A percentile compares a stretch with the other conserved stretches of the same genome.
Evolutionary conservation across 1,140 invertebrate genomes (phyloP).

Genomic region (Lineus longissimus): DNA sequence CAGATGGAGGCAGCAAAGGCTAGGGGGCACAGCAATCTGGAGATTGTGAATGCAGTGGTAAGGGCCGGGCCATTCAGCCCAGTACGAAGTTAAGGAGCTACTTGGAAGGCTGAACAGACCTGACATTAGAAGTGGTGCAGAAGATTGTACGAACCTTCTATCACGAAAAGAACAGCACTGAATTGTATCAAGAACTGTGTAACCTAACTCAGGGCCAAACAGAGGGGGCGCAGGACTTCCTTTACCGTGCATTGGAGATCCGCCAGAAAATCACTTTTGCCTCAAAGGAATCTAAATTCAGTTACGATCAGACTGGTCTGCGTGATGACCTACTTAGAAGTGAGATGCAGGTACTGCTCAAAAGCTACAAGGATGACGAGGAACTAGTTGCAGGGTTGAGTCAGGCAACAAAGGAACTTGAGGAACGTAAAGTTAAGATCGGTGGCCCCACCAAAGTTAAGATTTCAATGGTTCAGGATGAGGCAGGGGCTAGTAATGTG

Average conservation of each 20-base stretch:
- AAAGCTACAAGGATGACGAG: too few relatives aligned
- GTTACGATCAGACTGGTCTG: background rate
- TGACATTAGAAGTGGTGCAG: background rate
- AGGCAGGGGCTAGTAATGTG: too few relatives aligned
- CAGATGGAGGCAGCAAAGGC: constrained; percentile 11
- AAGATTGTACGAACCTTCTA: constrained; percentile 15
- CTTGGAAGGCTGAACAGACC: constrained; percentile 12
- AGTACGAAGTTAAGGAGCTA: constrained; percentile 9
- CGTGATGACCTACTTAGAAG: too few relatives aligned
- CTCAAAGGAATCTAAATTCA: constrained; percentile 12
- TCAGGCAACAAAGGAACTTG: too few relatives aligned
- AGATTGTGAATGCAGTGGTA: constrained; percentile 10
- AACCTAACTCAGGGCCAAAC: background rate
- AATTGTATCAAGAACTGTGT: constrained; percentile 13
- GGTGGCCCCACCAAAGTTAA: too few relatives aligned
- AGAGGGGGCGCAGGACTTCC: background rate
- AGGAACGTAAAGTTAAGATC: too few relatives aligned
- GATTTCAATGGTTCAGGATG: too few relatives aligned
- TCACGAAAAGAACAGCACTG: constrained; percentile 13
- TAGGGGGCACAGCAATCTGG: constrained; percentile 9
- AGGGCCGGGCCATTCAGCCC: background rate
- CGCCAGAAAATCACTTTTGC: constrained; percentile 11
- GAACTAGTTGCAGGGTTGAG: too few relatives aligned
- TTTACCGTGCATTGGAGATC: constrained; percentile 1
- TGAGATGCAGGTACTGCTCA: too few relatives aligned